phyloP scores from a whole-genome alignment of 2,888 invertebrate genomes.

The Diabrotica balteata region DNA sequence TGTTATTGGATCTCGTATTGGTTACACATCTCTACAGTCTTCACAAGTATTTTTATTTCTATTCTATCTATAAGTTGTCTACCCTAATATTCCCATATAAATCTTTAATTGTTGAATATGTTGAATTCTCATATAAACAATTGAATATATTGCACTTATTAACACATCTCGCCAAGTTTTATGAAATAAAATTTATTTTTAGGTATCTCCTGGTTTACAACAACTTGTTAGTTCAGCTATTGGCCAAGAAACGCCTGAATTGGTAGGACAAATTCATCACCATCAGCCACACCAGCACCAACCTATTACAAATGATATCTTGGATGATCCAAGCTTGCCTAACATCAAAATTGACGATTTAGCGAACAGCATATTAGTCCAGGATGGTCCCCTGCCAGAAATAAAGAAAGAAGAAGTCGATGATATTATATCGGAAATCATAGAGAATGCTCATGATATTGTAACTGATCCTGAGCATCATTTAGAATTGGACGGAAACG shows the following conservation, averaged over 20 bases:
- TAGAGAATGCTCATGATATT: constrained; percentile 62
- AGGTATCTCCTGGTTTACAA: constrained; percentile 62
- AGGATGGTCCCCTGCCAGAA: constrained; percentile 62
- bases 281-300: constrained; percentile 34
- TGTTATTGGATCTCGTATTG: no score
- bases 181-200: neutral
- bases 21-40: no score
- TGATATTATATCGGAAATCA: constrained; percentile 64
- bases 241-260: constrained; percentile 48
- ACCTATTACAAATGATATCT: constrained; percentile 44
- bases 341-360: constrained; percentile 60
- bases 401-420: constrained; percentile 65
- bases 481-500: constrained; percentile 56
- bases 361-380: constrained; percentile 60
- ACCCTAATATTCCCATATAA: no score
- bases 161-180: no score
- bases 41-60: no score
- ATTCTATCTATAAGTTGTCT: no score
- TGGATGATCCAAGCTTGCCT: constrained; percentile 53
- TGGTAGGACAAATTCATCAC: constrained; percentile 10
- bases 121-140: no score
- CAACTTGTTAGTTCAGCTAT: constrained; percentile 63
- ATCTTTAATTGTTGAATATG: no score
- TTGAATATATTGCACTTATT: no score
- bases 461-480: constrained; percentile 59